These are phyloP conservation scores for Phengaris alcon DNA, from an alignment of 2,888 invertebrate species.

Conservation along the genomic window DNA sequence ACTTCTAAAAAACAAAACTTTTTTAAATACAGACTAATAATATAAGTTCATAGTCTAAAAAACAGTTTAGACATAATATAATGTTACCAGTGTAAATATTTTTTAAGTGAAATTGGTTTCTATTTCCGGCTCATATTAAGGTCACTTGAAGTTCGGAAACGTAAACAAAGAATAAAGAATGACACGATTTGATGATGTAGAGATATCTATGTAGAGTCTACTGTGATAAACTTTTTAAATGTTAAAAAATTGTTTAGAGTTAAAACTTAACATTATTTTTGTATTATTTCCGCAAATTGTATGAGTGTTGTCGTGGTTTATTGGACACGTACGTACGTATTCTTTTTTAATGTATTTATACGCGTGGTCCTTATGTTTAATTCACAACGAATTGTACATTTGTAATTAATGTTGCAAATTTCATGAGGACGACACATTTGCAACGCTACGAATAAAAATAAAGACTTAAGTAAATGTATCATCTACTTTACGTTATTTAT, in stretches of 20 bases:
- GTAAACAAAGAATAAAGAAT: constrained; percentile 4
- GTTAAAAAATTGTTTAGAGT: too few species aligned
- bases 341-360: constrained; percentile 17
- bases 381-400: constrained; percentile 8
- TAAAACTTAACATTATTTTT: too few species aligned
- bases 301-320: neutral
- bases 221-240: neutral
- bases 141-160: constrained; percentile 6
- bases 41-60: neutral
- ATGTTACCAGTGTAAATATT: neutral
- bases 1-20: too few species aligned
- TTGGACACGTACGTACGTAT: neutral
- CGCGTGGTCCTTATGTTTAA: constrained; percentile 9
- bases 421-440: constrained; percentile 8
- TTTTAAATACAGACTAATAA: neutral
- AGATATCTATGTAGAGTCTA: constrained; percentile 6
- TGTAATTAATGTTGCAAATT: constrained; percentile 16
- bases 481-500: neutral
- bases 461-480: neutral
- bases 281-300: neutral
- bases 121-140: constrained; percentile 9
- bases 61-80: constrained; percentile 1
- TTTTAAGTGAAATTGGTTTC: constrained; percentile 18
- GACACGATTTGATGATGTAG: neutral
- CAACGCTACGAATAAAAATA: constrained; percentile 21